phyloP scores from a whole-genome alignment of 1,140 invertebrate genomes.

The Caenorhabditis remanei region DNA sequence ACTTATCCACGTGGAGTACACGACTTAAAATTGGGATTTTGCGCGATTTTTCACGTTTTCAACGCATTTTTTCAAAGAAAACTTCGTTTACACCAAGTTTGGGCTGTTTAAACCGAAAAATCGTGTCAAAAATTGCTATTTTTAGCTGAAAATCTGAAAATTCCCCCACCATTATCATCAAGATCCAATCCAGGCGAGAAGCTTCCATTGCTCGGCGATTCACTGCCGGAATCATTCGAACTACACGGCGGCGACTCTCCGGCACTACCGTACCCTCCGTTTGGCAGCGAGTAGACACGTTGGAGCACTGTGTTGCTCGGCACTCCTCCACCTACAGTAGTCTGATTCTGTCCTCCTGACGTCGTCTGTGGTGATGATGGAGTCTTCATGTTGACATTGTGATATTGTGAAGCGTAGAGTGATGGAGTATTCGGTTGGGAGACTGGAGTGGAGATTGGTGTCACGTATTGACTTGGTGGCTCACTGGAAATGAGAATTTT shows the following conservation, averaged over 20 bases:
- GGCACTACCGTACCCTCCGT: constrained; percentile 58
- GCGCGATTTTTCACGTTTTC: too few species aligned
- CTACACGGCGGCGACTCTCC: constrained; percentile 66
- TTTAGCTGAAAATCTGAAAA: not conserved
- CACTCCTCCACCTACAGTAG: not conserved
- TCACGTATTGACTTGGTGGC: constrained; percentile 27
- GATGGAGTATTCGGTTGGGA: constrained; percentile 14
- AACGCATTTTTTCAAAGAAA: too few species aligned
- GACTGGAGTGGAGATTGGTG: constrained; percentile 12
- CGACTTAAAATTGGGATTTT: too few species aligned
- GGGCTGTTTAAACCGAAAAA: too few species aligned
- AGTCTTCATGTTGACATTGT: constrained; percentile 19
- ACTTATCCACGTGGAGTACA: too few species aligned
- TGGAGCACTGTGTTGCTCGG: constrained; percentile 46
- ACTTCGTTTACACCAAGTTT: too few species aligned
- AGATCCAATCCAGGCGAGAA: constrained; percentile 68
- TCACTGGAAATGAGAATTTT: not conserved
- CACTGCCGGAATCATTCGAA: constrained; percentile 65
- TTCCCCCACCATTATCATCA: constrained; percentile 59
- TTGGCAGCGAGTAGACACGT: constrained; percentile 56
- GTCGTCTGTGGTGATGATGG: not conserved
- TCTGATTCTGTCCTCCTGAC: not conserved
- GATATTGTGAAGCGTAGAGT: constrained; percentile 32
- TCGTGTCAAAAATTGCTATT: too few species aligned
- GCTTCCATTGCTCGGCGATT: constrained; percentile 64